Conservation (phyloP, 1,140 invertebrate genomes). For the Hyposmocoma kahamanoa region DNA sequence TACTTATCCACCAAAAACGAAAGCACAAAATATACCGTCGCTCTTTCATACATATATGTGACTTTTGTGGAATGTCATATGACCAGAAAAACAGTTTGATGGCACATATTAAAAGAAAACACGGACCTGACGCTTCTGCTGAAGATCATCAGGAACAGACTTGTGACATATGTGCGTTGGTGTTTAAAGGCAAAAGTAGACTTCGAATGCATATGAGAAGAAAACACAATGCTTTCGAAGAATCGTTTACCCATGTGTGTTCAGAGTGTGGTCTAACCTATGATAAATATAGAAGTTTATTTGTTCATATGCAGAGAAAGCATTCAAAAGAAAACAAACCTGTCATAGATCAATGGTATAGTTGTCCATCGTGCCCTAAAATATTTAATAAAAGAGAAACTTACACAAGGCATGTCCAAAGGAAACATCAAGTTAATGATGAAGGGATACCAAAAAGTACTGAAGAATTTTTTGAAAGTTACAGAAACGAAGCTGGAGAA, state of each 20-base stretch:
- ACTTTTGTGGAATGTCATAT: constrained; percentile 56
- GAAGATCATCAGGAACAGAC: constrained; percentile 50
- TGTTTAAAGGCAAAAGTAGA: constrained; percentile 54
- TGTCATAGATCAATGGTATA: constrained; percentile 39
- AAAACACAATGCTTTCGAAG: constrained; percentile 54
- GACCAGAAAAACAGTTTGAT: constrained; percentile 55
- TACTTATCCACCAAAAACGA: constrained; percentile 53
- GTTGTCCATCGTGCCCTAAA: constrained; percentile 58
- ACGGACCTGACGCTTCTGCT: constrained; percentile 38
- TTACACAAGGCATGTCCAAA: constrained; percentile 56
- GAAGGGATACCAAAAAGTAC: constrained; percentile 22
- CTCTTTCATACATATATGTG: constrained; percentile 53
- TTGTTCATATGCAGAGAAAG: constrained; percentile 55
- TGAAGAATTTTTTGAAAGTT: constrained; percentile 21
- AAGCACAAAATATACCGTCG: constrained; percentile 49
- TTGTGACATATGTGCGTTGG: constrained; percentile 57
- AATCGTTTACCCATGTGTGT: constrained; percentile 51
- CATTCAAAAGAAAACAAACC: constrained; percentile 33
- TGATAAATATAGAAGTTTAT: constrained; percentile 56
- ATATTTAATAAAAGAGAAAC: constrained; percentile 55
- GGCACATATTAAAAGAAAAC: constrained; percentile 60
- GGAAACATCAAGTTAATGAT: constrained; percentile 48
- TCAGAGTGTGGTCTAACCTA: constrained; percentile 54
- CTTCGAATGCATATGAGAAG: constrained; percentile 62
- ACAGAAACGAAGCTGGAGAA: constrained; percentile 44